Percentiles rank a stretch among this genome's conserved stretches.
phyloP scores from a whole-genome alignment of 1,140 invertebrate genomes.

The Anastrepha obliqua region DNA sequence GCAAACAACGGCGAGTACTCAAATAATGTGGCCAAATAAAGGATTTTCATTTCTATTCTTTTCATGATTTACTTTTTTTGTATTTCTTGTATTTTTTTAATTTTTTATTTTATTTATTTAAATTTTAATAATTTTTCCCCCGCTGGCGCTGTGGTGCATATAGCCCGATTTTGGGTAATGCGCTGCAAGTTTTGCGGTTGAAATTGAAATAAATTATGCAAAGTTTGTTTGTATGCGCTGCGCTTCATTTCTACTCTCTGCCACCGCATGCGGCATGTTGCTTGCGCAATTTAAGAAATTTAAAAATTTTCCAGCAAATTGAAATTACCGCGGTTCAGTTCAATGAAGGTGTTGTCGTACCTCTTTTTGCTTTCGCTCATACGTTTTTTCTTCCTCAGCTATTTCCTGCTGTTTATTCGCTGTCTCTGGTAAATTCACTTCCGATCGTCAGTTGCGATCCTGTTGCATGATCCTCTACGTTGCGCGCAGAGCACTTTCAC shows the following conservation, averaged over 20 bases:
- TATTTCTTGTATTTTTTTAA: neutral
- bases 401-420: neutral
- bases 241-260: neutral
- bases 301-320: conserved; percentile 24
- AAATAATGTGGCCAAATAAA: neutral
- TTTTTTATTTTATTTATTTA: neutral
- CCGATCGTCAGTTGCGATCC: neutral
- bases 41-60: conserved; percentile 3
- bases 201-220: conserved; percentile 53
- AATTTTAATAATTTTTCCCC: neutral
- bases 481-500: conserved; percentile 11
- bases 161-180: conserved; percentile 28
- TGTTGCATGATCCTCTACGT: conserved; percentile 3
- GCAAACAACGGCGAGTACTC: neutral
- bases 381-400: neutral
- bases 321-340: neutral
- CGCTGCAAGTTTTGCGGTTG: conserved; percentile 31
- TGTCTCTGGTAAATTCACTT: neutral
- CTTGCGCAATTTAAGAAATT: conserved; percentile 3
- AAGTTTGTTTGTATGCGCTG: conserved; percentile 37
- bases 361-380: neutral
- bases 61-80: neutral
- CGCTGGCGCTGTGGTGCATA: conserved; percentile 13
- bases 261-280: neutral
- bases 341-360: neutral